Evolutionary conservation across 2,113 vertebrate genomes (phyloP).

Genomic region (Cheilinus undulatus): DNA sequence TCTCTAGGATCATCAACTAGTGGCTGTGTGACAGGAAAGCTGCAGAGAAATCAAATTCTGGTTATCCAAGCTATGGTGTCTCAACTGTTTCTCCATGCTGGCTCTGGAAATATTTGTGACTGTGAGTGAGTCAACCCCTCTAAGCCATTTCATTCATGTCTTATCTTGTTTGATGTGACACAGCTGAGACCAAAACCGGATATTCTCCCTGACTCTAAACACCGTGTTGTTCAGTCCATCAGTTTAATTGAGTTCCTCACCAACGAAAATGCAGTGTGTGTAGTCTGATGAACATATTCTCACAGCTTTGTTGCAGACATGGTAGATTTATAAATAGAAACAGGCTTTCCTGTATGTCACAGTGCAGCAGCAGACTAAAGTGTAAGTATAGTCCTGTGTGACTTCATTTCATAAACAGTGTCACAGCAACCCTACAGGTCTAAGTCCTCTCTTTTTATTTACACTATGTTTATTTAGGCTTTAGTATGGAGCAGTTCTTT

Average conservation of each 20-base stretch:
- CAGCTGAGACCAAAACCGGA: background rate
- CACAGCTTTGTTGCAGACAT: background rate
- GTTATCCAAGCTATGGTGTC: no score
- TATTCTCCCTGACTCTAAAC: background rate
- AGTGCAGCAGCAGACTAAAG: background rate
- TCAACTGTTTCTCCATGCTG: no score
- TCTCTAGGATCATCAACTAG: no score
- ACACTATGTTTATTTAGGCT: no score
- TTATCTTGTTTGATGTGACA: background rate
- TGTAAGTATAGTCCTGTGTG: background rate
- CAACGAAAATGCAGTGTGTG: conserved; percentile 14
- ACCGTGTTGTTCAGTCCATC: background rate
- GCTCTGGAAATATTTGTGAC: background rate
- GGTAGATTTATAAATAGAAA: background rate
- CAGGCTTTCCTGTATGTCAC: background rate
- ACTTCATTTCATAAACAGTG: background rate
- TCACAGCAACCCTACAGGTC: background rate
- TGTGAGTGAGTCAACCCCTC: background rate
- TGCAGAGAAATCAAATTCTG: no score
- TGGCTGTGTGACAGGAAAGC: no score
- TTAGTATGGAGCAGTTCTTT: no score
- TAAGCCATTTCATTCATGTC: background rate
- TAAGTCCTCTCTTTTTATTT: background rate
- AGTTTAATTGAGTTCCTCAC: conserved; percentile 3
- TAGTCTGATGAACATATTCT: background rate